A percentile compares a stretch with the other conserved stretches of the same genome.
Evolutionary conservation across 2,888 invertebrate species (phyloP).

Genomic region (Dryomyza anilis): DNA sequence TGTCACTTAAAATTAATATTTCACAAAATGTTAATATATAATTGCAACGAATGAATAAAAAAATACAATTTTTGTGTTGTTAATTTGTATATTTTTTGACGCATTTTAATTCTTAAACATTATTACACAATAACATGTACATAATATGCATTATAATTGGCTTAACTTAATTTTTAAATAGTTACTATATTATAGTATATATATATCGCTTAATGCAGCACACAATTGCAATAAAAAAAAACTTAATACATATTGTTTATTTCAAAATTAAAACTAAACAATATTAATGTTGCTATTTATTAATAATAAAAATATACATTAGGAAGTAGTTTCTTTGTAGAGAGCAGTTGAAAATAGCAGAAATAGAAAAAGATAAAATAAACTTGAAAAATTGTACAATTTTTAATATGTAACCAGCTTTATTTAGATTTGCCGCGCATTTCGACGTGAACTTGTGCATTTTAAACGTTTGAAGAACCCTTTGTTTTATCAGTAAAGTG

Average conservation of each 20-base stretch:
- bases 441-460: no score
- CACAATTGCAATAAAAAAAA: background rate
- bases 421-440: no score
- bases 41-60: no score
- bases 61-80: background rate
- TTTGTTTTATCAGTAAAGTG: no score
- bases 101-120: conserved; percentile 7
- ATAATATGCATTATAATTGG: background rate
- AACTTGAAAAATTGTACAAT: background rate
- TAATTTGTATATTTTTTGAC: background rate
- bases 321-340: background rate
- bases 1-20: no score
- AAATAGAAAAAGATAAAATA: background rate
- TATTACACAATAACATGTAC: conserved; percentile 12
- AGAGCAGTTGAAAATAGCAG: background rate
- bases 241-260: background rate
- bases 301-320: background rate
- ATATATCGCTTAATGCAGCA: background rate
- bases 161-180: background rate
- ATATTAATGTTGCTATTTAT: no score
- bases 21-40: no score
- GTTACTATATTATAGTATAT: background rate
- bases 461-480: no score
- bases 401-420: no score
- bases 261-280: no score